Base-by-base conservation (phyloP, 2,888 invertebrate species). In the Agonum fuliginosum region DNA sequence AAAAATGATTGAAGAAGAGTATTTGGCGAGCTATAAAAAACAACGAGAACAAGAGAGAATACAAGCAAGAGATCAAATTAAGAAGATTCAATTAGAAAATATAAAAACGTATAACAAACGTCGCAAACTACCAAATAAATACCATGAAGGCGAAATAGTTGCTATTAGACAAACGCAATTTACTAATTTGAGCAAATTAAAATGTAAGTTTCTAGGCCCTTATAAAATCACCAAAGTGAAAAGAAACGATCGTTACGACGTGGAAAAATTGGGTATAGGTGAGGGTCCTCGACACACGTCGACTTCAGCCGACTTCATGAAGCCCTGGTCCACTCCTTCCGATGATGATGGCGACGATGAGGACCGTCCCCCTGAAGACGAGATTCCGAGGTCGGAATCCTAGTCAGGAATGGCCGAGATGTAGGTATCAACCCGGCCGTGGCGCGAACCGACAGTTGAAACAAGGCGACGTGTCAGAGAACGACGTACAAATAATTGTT, bases 381-480 rank as follows among this genome's bases (percentile, higher is more conserved):
- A 48, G 17, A 48, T 54, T 27, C 27, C 54, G 24, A 8, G 54
- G 24, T 22, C 54, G 54, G 27, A 27, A 54, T 54, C 6, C n/a
- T 10, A 22, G 24, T 54, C 54, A 54, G 54, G 14, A 54, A 20
- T 24, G 54, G 54, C 54, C 54, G 24, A 54, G 54, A 54, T 54
- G 54, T 54, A n/a, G 54, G 54, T 10, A 14, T 17, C 37, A n/a
- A n/a, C n/a, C n/a, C n/a, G n/a, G n/a, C n/a, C n/a, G n/a, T n/a
- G n/a, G n/a, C n/a, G n/a, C n/a, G n/a, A n/a, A n/a, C n/a, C n/a
- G n/a, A n/a, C n/a, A n/a, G n/a, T n/a, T n/a, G n/a, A n/a, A n/a
- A n/a, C n/a, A n/a, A n/a, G n/a, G n/a, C n/a, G n/a, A n/a, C n/a
- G n/a, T n/a, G n/a, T n/a, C n/a, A n/a, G n/a, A n/a, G n/a, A n/a